Evolutionary conservation across 2,113 vertebrate genomes (phyloP), one percentile per base, ranked within the genome.

Genomic region (Halcyon malimbica): DNA sequence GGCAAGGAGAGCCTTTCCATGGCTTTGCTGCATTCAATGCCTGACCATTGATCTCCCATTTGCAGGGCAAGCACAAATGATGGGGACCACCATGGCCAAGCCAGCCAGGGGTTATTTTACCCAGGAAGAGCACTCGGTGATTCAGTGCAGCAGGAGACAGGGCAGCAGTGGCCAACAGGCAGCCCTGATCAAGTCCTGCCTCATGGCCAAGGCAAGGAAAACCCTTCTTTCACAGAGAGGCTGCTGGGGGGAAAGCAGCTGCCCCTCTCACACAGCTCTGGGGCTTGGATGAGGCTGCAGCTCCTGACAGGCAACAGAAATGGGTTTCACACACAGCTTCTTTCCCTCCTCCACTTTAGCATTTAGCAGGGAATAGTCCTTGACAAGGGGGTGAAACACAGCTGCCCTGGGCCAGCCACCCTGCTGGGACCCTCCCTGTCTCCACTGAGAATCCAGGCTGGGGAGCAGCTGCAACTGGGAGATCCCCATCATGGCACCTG

Each of bases 401-500:
- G 67, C 24, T 6, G 13, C 35, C 37, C 31, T 10, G 26, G 14
- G 11, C 50, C 16, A 5, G 5, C 35, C 44, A 60, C 15, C 33
- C 62, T 37, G 50, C 69, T 13, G 9, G 57, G 19, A 74, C 23
- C 9, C 50, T 71, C 64, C 28, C 63, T 33, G 35, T 39, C 79
- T 65, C 53, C 10, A 2, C 78, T 31, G 48, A 70, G 75, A 94
- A 44, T 21, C 74, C 20, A 2, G 63, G 33, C 76, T 83, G 57
- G 62, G 64, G 29, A 97, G 80, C 87, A 96, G 94, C 96, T 96
- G 96, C 2, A 2, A n/a, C 75, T 18, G 78, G 65, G 79, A 95
- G 68, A 93, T 81, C 77, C 90, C 79, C 67, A 18, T 50, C 73
- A 53, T 7, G 2, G 82, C 11, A 3, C 44, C 70, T 11, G 6